These are phyloP conservation scores for Caenorhabditis doughertyi DNA, from an alignment of 2,888 invertebrate genomes.

Conservation along the genomic window DNA sequence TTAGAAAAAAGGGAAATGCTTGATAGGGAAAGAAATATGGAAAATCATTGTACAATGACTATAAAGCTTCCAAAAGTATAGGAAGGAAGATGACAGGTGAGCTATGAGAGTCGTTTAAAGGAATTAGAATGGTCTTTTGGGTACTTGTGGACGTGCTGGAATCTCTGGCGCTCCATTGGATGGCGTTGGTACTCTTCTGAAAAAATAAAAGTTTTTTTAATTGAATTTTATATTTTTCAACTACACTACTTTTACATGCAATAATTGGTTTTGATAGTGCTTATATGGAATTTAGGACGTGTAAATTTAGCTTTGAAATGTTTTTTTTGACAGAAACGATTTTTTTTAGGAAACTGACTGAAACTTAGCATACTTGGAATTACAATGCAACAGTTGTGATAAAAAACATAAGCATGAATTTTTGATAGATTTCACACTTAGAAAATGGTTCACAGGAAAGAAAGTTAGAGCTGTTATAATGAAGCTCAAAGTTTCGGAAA, in stretches of 20 bases:
- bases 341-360: no score
- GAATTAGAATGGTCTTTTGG: constrained; percentile 59
- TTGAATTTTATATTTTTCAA: not conserved
- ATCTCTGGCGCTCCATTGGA: constrained; percentile 69
- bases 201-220: constrained; percentile 23
- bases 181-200: constrained; percentile 74
- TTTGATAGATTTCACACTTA: not conserved
- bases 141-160: constrained; percentile 72
- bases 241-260: constrained; percentile 4
- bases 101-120: not conserved
- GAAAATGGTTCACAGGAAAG: constrained; percentile 26
- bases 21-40: not conserved
- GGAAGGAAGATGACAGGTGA: constrained; percentile 18
- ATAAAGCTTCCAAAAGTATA: constrained; percentile 2
- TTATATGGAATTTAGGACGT: no score
- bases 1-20: constrained; percentile 17
- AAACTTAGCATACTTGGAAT: no score
- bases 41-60: constrained; percentile 22
- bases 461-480: constrained; percentile 3
- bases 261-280: not conserved
- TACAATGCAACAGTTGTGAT: no score
- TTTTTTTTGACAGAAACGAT: no score
- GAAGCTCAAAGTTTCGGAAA: not conserved
- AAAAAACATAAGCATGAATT: no score
- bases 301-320: no score